Percentiles rank a stretch among this genome's conserved stretches.
phyloP scores from a whole-genome alignment of 2,113 vertebrate species.

The Misgurnus mizolepis region DNA sequence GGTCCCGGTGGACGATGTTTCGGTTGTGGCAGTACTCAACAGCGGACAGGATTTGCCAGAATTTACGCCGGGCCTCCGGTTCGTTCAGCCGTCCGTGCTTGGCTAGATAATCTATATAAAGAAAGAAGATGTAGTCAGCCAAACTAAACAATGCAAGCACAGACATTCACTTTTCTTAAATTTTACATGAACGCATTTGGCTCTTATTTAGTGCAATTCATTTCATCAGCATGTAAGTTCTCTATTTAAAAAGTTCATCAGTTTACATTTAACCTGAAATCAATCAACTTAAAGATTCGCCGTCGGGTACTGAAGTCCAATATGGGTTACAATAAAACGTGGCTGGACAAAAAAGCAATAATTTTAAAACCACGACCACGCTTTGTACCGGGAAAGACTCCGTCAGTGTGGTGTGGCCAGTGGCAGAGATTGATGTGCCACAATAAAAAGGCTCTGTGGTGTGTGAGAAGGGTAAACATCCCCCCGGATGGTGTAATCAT shows the following conservation, averaged over 20 bases:
- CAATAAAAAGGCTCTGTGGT: constrained; percentile 38
- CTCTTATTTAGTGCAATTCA: neutral
- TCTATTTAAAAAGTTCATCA: no score
- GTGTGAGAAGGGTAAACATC: constrained; percentile 49
- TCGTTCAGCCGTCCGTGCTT: constrained; percentile 93
- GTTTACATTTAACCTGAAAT: neutral
- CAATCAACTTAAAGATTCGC: neutral
- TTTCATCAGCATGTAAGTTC: no score
- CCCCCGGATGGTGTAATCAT: constrained; percentile 51
- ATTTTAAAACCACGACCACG: constrained; percentile 21
- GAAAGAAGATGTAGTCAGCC: constrained; percentile 8
- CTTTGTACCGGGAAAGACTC: constrained; percentile 1
- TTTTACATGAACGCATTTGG: no score
- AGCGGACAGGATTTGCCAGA: constrained; percentile 97
- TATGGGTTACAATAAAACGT: constrained; percentile 9
- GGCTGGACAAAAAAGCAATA: neutral
- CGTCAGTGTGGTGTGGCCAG: constrained; percentile 15
- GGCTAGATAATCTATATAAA: constrained; percentile 89
- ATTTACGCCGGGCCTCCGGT: constrained; percentile 91
- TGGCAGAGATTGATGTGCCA: constrained; percentile 21
- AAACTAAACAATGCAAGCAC: neutral
- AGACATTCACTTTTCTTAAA: neutral
- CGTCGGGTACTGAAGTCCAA: neutral
- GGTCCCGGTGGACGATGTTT: constrained; percentile 93
- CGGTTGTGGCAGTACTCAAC: constrained; percentile 95